phyloP scores from a whole-genome alignment of 2,113 vertebrate genomes.

The Ictalurus punctatus region DNA sequence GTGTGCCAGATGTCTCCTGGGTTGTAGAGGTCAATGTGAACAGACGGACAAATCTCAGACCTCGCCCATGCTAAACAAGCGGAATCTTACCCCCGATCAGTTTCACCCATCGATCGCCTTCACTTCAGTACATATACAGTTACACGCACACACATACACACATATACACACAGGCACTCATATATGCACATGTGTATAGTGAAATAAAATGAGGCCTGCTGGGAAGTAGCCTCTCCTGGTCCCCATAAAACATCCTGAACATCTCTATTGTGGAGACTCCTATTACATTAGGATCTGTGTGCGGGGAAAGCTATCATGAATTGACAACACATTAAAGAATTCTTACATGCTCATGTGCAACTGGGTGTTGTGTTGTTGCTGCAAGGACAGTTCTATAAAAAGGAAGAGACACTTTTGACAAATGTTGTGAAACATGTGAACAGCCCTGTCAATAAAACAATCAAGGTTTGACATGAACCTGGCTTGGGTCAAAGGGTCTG shows the following conservation, averaged over 20 bases:
- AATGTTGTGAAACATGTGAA: background rate
- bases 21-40: constrained; percentile 50
- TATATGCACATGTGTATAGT: constrained; percentile 15
- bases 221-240: background rate
- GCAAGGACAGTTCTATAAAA: background rate
- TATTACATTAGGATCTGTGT: background rate
- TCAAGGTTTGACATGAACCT: too few relatives aligned
- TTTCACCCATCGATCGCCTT: constrained; percentile 45
- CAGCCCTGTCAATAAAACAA: background rate
- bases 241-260: constrained; percentile 33
- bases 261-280: constrained; percentile 5
- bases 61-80: constrained; percentile 25
- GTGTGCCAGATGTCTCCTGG: constrained; percentile 51
- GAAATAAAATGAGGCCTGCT: constrained; percentile 34
- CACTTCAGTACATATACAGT: constrained; percentile 41
- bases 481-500: background rate
- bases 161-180: background rate
- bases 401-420: background rate
- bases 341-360: background rate
- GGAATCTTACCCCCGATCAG: constrained; percentile 33
- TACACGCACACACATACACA: constrained; percentile 4
- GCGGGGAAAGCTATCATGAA: background rate
- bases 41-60: constrained; percentile 42
- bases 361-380: background rate
- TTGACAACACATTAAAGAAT: constrained; percentile 1